Conservation (phyloP, 2,797 vertebrate species). For the Emys orbicularis region DNA sequence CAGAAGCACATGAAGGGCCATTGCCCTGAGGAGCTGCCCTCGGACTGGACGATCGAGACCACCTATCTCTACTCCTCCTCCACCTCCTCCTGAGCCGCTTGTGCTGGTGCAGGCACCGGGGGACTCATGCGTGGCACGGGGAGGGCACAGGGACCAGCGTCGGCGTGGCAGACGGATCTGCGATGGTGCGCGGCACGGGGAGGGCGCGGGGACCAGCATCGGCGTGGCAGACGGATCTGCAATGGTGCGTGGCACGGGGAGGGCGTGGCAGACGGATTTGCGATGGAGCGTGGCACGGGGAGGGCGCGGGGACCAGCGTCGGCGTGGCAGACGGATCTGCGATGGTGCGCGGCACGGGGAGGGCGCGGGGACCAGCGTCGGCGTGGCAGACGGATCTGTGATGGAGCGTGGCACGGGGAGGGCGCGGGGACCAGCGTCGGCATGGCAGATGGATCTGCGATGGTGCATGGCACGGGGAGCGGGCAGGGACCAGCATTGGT, state of each 20-base stretch:
- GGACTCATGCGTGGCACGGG: background rate
- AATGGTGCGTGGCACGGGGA: no score
- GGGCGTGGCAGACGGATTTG: background rate
- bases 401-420: no score
- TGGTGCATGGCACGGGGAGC: no score
- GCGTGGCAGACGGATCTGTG: background rate
- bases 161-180: accelerated
- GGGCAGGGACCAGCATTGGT: no score
- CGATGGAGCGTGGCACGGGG: no score
- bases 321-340: accelerated
- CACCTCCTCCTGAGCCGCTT: slow-evolving; percentile 13
- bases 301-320: no score
- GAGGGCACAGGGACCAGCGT: background rate
- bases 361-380: background rate
- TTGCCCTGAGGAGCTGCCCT: slow-evolving; percentile 86
- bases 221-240: background rate
- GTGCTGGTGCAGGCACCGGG: background rate
- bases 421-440: accelerated
- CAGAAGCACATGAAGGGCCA: slow-evolving; percentile 89
- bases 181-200: no score
- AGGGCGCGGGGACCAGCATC: background rate
- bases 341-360: background rate
- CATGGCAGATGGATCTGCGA: no score
- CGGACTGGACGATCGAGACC: slow-evolving; percentile 88
- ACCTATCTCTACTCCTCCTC: slow-evolving; percentile 87